Conservation (phyloP, 2,113 vertebrate genomes). For the Crocuta crocuta region DNA sequence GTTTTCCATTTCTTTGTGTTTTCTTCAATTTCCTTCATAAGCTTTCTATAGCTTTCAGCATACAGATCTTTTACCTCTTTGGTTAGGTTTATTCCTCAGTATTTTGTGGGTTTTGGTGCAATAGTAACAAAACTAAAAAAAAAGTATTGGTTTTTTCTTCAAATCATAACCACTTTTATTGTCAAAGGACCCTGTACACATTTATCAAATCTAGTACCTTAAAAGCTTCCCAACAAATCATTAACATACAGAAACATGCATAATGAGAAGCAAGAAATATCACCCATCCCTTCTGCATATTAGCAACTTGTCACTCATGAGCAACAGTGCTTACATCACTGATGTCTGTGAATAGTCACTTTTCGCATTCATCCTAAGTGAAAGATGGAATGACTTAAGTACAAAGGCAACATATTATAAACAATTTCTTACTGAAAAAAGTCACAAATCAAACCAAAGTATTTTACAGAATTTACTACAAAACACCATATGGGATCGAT, state of each 20-base stretch:
- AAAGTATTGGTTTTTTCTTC: slow-evolving; percentile 53
- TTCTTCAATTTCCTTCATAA: too few species aligned
- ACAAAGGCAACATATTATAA: slow-evolving; percentile 92
- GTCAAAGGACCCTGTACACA: slow-evolving; percentile 92
- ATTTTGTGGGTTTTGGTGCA: too few species aligned
- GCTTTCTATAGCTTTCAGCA: too few species aligned
- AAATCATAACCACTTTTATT: slow-evolving; percentile 93
- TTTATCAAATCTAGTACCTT: slow-evolving; percentile 91
- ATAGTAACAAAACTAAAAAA: too few species aligned
- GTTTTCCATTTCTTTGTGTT: too few species aligned
- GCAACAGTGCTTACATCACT: slow-evolving; percentile 85
- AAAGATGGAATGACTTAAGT: slow-evolving; percentile 93
- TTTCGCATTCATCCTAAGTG: slow-evolving; percentile 92
- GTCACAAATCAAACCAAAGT: slow-evolving; percentile 92
- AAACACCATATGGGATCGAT: slow-evolving; percentile 80
- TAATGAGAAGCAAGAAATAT: slow-evolving; percentile 90
- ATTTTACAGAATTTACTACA: slow-evolving; percentile 92
- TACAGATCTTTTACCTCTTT: too few species aligned
- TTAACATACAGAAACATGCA: slow-evolving; percentile 92
- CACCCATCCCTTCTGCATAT: slow-evolving; percentile 90
- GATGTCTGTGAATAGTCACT: slow-evolving; percentile 90
- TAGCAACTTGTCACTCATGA: slow-evolving; percentile 88
- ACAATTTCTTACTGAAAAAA: slow-evolving; percentile 91
- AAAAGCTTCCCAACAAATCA: slow-evolving; percentile 91
- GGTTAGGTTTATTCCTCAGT: too few species aligned